A percentile compares a stretch with the other conserved stretches of the same genome.
Evolutionary conservation across 2,113 vertebrate genomes (phyloP).

Genomic region (Agapornis roseicollis): DNA sequence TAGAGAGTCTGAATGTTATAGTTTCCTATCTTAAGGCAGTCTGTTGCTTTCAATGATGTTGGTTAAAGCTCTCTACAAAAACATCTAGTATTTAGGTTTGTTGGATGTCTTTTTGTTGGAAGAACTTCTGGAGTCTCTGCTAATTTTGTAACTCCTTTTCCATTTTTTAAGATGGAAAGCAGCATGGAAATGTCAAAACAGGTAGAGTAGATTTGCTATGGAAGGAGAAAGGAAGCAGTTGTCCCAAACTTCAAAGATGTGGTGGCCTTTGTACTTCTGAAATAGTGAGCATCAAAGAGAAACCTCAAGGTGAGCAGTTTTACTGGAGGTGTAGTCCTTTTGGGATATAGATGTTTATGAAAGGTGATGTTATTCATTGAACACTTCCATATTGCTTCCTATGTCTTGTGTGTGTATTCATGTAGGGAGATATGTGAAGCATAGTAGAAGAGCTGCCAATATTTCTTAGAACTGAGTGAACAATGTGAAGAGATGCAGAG

Average conservation of each 20-base stretch:
- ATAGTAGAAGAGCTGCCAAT: background rate
- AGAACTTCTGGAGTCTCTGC: background rate
- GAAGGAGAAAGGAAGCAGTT: background rate
- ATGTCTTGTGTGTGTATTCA: background rate
- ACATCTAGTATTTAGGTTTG: background rate
- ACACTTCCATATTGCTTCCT: background rate
- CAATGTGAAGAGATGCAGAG: background rate
- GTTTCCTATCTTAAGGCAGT: background rate
- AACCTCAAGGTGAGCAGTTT: background rate
- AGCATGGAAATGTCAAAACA: background rate
- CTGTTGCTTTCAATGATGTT: background rate
- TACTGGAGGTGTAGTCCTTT: background rate
- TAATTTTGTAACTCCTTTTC: background rate
- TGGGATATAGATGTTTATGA: background rate
- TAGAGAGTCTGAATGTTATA: background rate
- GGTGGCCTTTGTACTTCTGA: background rate
- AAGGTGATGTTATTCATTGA: background rate
- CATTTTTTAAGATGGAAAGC: background rate
- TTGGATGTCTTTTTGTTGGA: background rate
- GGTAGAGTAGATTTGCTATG: background rate
- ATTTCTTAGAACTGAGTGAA: background rate
- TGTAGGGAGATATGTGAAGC: background rate
- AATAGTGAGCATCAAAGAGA: background rate
- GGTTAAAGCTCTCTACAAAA: background rate
- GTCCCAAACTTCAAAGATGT: background rate